Percentiles rank a stretch among this genome's conserved stretches.
Evolutionary conservation across 2,888 invertebrate genomes (phyloP).

Genomic region (Vandiemenella viatica): DNA sequence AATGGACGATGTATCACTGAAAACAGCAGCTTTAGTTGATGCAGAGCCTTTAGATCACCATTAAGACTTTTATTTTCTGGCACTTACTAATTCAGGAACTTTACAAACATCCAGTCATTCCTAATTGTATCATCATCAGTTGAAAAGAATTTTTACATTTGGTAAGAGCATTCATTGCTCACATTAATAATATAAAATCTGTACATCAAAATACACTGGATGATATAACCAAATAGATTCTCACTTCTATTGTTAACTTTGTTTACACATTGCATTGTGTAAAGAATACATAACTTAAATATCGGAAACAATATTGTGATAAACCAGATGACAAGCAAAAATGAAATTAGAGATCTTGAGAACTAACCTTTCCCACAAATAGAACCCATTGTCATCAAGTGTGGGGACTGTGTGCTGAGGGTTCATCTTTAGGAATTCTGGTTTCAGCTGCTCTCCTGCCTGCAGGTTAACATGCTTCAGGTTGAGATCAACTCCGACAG

Average conservation of each 20-base stretch:
- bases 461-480: slow-evolving; percentile 42
- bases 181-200: neutral
- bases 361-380: slow-evolving; percentile 52
- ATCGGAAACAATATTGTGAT: too few relatives aligned
- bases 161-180: neutral
- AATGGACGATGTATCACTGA: too few relatives aligned
- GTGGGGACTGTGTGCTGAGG: slow-evolving; percentile 49
- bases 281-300: too few relatives aligned
- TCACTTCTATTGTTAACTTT: too few relatives aligned
- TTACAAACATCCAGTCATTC: too few relatives aligned
- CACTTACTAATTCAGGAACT: too few relatives aligned
- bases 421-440: slow-evolving; percentile 56
- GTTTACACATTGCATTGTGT: too few relatives aligned
- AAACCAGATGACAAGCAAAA: too few relatives aligned
- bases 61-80: too few relatives aligned
- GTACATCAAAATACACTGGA: neutral
- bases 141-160: neutral
- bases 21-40: too few relatives aligned
- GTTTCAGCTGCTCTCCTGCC: slow-evolving; percentile 48
- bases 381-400: slow-evolving; percentile 53
- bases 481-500: slow-evolving; percentile 48
- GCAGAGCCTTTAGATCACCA: too few relatives aligned
- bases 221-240: slow-evolving; percentile 4
- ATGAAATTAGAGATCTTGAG: too few relatives aligned
- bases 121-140: neutral